Evolutionary conservation across 2,797 vertebrate species (phyloP).

Genomic region (Fringilla coelebs): DNA sequence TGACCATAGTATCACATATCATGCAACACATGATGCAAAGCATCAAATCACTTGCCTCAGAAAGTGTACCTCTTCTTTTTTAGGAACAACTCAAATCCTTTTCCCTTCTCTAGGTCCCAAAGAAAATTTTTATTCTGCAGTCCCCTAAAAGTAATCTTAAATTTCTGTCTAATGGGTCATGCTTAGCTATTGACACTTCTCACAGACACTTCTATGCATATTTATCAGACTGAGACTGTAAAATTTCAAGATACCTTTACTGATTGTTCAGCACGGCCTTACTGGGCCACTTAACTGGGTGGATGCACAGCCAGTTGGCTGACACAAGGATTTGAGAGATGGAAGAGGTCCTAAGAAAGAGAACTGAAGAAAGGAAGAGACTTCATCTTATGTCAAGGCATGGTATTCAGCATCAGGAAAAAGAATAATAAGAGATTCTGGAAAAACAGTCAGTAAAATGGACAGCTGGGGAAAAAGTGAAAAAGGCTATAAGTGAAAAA

Average conservation of each 20-base stretch:
- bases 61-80: not conserved
- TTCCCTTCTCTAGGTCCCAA: not conserved
- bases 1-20: not conserved
- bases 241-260: not conserved
- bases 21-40: not conserved
- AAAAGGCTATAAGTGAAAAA: not conserved
- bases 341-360: not conserved
- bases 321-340: not conserved
- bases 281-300: not conserved
- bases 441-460: not conserved
- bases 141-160: not conserved
- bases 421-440: not conserved
- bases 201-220: not conserved
- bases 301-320: not conserved
- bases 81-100: not conserved
- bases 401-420: not conserved
- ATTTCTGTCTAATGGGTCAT: not conserved
- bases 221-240: not conserved
- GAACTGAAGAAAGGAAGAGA: not conserved
- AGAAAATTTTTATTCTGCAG: not conserved
- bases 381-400: not conserved
- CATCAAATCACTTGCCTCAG: not conserved
- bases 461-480: not conserved
- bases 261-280: not conserved
- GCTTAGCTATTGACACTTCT: not conserved